Base-by-base conservation (phyloP, 2,797 vertebrate species). In the Scolopax rusticola region DNA sequence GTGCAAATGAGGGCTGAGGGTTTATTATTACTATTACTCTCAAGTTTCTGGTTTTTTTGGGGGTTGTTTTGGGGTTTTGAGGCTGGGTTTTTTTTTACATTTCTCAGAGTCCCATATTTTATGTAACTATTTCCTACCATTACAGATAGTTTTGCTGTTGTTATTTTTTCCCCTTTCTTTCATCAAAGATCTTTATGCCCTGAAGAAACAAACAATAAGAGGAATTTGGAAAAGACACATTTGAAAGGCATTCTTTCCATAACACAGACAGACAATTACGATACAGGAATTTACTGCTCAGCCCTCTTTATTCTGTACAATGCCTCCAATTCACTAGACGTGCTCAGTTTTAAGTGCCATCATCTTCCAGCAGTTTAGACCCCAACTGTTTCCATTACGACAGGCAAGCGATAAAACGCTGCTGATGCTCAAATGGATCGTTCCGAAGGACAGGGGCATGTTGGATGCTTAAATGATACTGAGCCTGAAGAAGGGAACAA, bases 311-410 rank as follows among this genome's bases (percentile, higher is more conserved):
- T 56, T 73, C 75, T 15, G 4, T 36, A 57, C 70, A 76, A 78
- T 20, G 33, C 36, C 71, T 83, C 51, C 68, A 21, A 57, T 83
- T 61, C 81, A 50, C 41, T 12, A n/a, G 43, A 68, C 2, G 8
- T 27, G 86, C 74, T 75, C 28, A 4, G 43, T 41, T 83, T 87
- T 69, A 73, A 77, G 65, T 0, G 17, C 3, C 2, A 69, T 27
- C 48, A 47, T 64, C 43, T 67, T 69, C 68, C 57, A 81, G 84
- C 50, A 67, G 61, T 61, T 86, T 51, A 90, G 68, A 73, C 43
- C 38, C 50, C 84, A 89, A 91, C 73, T 56, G 79, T 50, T 95
- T 61, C 82, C 86, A 24, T 19, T 28, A 41, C 4, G 27, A 47
- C 56, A 76, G 45, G 36, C 71, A 86, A 81, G 82, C 40, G 45